phyloP scores from a whole-genome alignment of 2,888 invertebrate species.

The Lampropteryx suffumata region DNA sequence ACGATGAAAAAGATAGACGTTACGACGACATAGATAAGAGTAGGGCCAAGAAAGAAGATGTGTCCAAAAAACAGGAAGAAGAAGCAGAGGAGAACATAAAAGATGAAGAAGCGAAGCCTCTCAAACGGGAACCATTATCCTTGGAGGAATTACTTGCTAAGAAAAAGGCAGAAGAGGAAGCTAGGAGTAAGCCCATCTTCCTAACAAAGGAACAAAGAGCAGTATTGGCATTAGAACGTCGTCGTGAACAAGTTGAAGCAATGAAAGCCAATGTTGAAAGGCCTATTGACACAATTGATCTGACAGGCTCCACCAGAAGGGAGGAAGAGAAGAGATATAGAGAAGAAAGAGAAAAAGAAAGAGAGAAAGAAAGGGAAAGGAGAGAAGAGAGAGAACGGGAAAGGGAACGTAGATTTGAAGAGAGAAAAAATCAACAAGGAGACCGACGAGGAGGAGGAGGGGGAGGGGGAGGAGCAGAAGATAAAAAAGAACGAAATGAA shows the following conservation, averaged over 20 bases:
- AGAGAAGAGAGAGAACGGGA: slow-evolving; percentile 85
- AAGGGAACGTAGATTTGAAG: slow-evolving; percentile 75
- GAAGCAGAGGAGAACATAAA: slow-evolving; percentile 63
- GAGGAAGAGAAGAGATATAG: slow-evolving; percentile 69
- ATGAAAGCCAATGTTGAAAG: slow-evolving; percentile 86
- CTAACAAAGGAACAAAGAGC: slow-evolving; percentile 97
- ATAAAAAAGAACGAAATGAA: slow-evolving; percentile 76
- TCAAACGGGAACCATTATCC: slow-evolving; percentile 92
- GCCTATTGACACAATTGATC: slow-evolving; percentile 72
- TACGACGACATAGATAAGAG: slow-evolving; percentile 70
- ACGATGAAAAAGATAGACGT: slow-evolving; percentile 36
- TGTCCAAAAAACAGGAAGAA: slow-evolving; percentile 58
- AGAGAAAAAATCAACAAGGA: slow-evolving; percentile 71
- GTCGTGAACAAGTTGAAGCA: slow-evolving; percentile 94
- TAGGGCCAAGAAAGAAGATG: slow-evolving; percentile 62
- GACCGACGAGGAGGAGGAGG: slow-evolving; percentile 69
- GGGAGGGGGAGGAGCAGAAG: slow-evolving; percentile 62
- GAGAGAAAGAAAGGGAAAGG: slow-evolving; percentile 73
- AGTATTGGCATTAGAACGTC: slow-evolving; percentile 92
- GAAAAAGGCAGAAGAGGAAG: slow-evolving; percentile 97
- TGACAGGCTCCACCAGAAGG: slow-evolving; percentile 76
- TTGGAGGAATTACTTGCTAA: slow-evolving; percentile 97
- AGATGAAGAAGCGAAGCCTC: slow-evolving; percentile 60
- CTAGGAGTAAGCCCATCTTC: slow-evolving; percentile 97
- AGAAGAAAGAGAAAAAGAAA: slow-evolving; percentile 72